Conservation (phyloP, 2,113 vertebrate genomes). For the Taxidea taxus region DNA sequence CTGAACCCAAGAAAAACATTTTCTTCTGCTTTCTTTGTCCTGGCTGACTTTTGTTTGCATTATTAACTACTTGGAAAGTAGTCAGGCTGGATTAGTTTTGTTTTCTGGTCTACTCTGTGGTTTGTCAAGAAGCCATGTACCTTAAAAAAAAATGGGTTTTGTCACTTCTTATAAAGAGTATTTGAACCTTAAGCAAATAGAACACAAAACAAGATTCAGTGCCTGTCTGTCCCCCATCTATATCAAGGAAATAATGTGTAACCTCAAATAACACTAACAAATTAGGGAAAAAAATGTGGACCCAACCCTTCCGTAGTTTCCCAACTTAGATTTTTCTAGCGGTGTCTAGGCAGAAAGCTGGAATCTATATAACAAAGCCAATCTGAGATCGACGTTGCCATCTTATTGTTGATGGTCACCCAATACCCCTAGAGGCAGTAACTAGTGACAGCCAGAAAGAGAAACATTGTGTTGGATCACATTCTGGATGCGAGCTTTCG, state of each 20-base stretch:
- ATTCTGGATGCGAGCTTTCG: not conserved
- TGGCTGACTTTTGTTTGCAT: not conserved
- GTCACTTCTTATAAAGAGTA: not conserved
- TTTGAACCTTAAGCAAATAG: conserved; percentile 40
- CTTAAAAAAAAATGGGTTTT: conserved; percentile 43
- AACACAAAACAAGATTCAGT: not conserved
- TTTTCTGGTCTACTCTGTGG: conserved; percentile 27
- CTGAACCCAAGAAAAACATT: conserved; percentile 13
- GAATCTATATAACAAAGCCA: not conserved
- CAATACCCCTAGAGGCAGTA: not conserved
- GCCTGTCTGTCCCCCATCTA: not conserved
- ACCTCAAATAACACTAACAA: not conserved
- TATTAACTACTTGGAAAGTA: not conserved
- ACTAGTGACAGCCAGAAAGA: not conserved
- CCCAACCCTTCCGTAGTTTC: not conserved
- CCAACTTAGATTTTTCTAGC: not conserved
- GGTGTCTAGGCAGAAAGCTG: not conserved
- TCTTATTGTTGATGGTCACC: not conserved
- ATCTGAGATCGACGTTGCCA: not conserved
- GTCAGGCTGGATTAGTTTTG: conserved; percentile 8
- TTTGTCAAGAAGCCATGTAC: conserved; percentile 11
- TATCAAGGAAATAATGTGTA: conserved; percentile 29
- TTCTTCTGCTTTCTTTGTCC: not conserved
- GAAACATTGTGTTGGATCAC: not conserved
- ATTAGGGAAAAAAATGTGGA: not conserved